Conservation (phyloP, 2,888 invertebrate species). For the Microplitis deprimator region DNA sequence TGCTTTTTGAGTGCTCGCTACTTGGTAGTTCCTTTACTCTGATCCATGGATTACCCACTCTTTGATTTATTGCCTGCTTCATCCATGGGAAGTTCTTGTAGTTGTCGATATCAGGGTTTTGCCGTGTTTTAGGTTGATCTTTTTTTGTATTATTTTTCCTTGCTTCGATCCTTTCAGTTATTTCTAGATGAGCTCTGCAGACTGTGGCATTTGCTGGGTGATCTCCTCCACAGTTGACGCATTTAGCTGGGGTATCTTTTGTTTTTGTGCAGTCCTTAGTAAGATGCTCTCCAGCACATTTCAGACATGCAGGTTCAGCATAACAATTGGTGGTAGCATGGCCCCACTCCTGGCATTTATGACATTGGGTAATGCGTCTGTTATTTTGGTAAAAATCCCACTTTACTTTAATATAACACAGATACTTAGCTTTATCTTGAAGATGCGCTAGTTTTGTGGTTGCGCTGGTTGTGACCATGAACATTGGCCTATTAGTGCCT, state of each 20-base stretch:
- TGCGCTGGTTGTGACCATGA: conserved; percentile 44
- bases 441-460: conserved; percentile 42
- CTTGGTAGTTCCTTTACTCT: no score
- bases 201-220: conserved; percentile 56
- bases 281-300: conserved; percentile 53
- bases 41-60: no score
- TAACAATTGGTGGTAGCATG: conserved; percentile 56
- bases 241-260: conserved; percentile 52
- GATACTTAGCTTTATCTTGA: conserved; percentile 41
- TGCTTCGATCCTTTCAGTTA: conserved; percentile 28
- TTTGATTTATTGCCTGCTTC: no score
- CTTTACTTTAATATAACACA: conserved; percentile 46
- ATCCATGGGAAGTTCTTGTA: no score
- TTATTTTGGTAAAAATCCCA: conserved; percentile 54
- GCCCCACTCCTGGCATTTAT: conserved; percentile 58
- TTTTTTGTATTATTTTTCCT: conserved; percentile 5
- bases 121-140: not conserved
- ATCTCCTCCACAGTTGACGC: conserved; percentile 54
- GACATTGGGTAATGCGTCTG: conserved; percentile 54
- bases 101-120: no score
- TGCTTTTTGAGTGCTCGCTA: no score
- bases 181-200: conserved; percentile 48
- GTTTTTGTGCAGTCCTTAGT: conserved; percentile 54
- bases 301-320: conserved; percentile 52
- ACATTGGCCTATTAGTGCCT: conserved; percentile 36